Percentiles rank a stretch among this genome's conserved stretches.
Conservation (phyloP, 2,888 invertebrate genomes). For the Eupithecia abbreviata region DNA sequence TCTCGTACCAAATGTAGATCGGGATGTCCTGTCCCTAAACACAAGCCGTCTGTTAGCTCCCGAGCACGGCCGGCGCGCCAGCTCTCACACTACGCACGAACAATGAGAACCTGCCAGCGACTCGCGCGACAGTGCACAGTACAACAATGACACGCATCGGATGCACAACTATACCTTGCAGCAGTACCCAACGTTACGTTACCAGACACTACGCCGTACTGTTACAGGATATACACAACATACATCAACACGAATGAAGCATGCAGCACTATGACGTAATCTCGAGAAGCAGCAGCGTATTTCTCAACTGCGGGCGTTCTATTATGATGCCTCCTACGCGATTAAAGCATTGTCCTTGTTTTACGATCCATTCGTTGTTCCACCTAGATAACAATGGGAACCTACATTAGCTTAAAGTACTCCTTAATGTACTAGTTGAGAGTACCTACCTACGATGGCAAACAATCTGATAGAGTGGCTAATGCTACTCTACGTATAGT, state of each 20-base stretch:
- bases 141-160: slow-evolving; percentile 46
- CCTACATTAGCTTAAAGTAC: slow-evolving; percentile 30
- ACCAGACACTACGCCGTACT: slow-evolving; percentile 33
- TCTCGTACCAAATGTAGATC: slow-evolving; percentile 99
- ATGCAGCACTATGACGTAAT: slow-evolving; percentile 39
- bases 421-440: slow-evolving; percentile 29
- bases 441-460: slow-evolving; percentile 25
- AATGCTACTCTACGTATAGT: slow-evolving; percentile 9
- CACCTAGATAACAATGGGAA: slow-evolving; percentile 32
- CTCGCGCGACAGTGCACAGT: slow-evolving; percentile 49
- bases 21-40: slow-evolving; percentile 96
- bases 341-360: slow-evolving; percentile 28
- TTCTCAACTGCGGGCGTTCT: slow-evolving; percentile 29
- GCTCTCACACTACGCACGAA: slow-evolving; percentile 44
- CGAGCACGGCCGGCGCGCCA: slow-evolving; percentile 55
- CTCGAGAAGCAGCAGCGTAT: slow-evolving; percentile 38
- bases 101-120: slow-evolving; percentile 57
- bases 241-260: slow-evolving; percentile 41
- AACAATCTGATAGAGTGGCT: slow-evolving; percentile 22
- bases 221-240: slow-evolving; percentile 46
- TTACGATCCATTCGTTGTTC: slow-evolving; percentile 32
- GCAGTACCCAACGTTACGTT: slow-evolving; percentile 35
- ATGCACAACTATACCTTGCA: slow-evolving; percentile 45
- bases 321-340: slow-evolving; percentile 25
- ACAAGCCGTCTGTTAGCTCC: slow-evolving; percentile 55